These are phyloP conservation scores for Campodea augens DNA, from an alignment of 1,140 invertebrate genomes.

Conservation along the genomic window DNA sequence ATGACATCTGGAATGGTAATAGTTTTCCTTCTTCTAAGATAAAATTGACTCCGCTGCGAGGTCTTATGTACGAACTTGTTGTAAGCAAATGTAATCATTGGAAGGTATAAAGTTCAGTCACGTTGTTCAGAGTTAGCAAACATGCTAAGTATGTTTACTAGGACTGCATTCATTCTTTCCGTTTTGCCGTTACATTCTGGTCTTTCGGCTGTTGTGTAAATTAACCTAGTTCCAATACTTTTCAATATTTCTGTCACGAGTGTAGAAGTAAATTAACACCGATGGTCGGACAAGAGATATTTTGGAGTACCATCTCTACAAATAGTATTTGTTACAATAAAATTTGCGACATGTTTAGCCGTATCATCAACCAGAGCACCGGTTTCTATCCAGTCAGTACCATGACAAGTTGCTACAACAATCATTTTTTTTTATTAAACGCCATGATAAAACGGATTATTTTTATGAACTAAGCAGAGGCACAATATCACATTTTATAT, in stretches of 20 bases:
- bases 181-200: constrained; percentile 9
- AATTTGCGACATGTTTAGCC: constrained; percentile 13
- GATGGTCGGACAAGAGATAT: constrained; percentile 14
- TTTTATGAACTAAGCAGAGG: too few relatives aligned
- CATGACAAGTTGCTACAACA: constrained; percentile 16
- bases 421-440: constrained; percentile 19
- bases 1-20: too few relatives aligned
- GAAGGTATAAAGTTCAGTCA: constrained; percentile 3
- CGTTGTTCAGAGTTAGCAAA: constrained; percentile 3
- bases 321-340: constrained; percentile 14
- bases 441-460: too few relatives aligned
- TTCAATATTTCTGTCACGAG: constrained; percentile 5
- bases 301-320: constrained; percentile 14
- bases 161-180: constrained; percentile 6
- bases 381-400: constrained; percentile 17
- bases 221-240: constrained; percentile 6
- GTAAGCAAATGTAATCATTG: constrained; percentile 8
- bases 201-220: constrained; percentile 6
- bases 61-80: background rate
- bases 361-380: constrained; percentile 15
- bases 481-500: too few relatives aligned
- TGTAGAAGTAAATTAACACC: constrained; percentile 12
- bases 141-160: constrained; percentile 6
- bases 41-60: background rate
- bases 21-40: too few relatives aligned